These are phyloP conservation scores for Caenorhabditis becei DNA, from an alignment of 2,888 invertebrate genomes.

Conservation along the genomic window DNA sequence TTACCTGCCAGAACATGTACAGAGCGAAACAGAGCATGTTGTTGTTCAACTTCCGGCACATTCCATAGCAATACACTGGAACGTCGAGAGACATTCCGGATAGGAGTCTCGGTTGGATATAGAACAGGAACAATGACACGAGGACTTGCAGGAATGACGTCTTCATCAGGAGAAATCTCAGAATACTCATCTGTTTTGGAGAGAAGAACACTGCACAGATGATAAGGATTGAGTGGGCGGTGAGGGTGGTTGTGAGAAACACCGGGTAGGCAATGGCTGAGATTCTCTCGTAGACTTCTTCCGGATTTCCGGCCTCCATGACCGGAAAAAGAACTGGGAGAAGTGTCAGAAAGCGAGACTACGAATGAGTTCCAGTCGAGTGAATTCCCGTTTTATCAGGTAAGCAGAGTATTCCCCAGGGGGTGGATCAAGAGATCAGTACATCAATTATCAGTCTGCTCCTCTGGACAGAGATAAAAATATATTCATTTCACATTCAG, in stretches of 20 bases:
- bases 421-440: not conserved
- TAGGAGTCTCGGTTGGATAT: constrained; percentile 31
- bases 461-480: not conserved
- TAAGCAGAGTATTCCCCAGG: not conserved
- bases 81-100: not conserved
- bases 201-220: constrained; percentile 13
- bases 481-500: not conserved
- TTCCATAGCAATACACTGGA: constrained; percentile 26
- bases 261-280: constrained; percentile 14
- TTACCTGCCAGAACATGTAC: constrained; percentile 31
- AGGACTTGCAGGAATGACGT: constrained; percentile 23
- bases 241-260: constrained; percentile 5
- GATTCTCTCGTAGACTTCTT: constrained; percentile 13
- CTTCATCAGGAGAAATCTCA: constrained; percentile 22
- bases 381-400: not conserved
- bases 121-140: not conserved
- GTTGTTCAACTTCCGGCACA: not conserved
- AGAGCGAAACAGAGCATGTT: constrained; percentile 4
- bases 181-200: not conserved
- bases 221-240: constrained; percentile 6
- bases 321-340: not conserved
- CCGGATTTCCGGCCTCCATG: not conserved
- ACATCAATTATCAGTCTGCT: constrained; percentile 8
- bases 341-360: not conserved
- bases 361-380: not conserved